Evolutionary conservation across 2,888 invertebrate species (phyloP).

Genomic region (Lasius fuliginosus): DNA sequence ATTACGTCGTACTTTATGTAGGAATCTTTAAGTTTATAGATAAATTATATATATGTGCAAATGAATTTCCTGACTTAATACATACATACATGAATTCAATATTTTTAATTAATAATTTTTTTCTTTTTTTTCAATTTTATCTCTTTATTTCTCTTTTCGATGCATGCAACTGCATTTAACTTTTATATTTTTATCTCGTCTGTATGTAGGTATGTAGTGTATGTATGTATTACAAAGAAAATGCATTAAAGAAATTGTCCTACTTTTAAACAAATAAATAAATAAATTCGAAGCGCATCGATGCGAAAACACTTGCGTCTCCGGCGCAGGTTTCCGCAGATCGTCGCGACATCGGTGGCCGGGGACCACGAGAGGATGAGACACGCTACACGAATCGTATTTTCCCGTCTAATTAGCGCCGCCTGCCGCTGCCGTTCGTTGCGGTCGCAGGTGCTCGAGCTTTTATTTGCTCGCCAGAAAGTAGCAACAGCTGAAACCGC

Average conservation of each 20-base stretch:
- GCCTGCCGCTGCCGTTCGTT: conserved; percentile 64
- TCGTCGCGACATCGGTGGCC: conserved; percentile 39
- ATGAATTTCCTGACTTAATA: too few relatives aligned
- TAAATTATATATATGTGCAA: too few relatives aligned
- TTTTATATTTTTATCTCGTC: too few relatives aligned
- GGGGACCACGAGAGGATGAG: conserved; percentile 37
- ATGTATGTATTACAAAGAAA: neutral
- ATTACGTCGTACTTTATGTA: too few relatives aligned
- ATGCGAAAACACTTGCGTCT: neutral
- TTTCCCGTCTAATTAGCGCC: conserved; percentile 77
- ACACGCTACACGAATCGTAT: conserved; percentile 70
- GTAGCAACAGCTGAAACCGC: conserved; percentile 73
- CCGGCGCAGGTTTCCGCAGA: conserved; percentile 40
- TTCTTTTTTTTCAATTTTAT: neutral
- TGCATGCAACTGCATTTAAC: too few relatives aligned
- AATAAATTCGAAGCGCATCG: neutral
- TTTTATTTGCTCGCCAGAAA: conserved; percentile 64
- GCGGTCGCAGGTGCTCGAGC: conserved; percentile 72
- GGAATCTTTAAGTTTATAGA: too few relatives aligned
- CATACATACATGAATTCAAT: too few relatives aligned
- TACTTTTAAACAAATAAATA: neutral
- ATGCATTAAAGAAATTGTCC: neutral
- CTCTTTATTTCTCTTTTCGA: neutral
- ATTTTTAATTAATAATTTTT: too few relatives aligned
- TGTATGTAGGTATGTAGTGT: too few relatives aligned